Percentiles rank a stretch among this genome's conserved stretches.
phyloP scores from a whole-genome alignment of 2,113 vertebrate species.

The Daphoenositta chrysoptera region DNA sequence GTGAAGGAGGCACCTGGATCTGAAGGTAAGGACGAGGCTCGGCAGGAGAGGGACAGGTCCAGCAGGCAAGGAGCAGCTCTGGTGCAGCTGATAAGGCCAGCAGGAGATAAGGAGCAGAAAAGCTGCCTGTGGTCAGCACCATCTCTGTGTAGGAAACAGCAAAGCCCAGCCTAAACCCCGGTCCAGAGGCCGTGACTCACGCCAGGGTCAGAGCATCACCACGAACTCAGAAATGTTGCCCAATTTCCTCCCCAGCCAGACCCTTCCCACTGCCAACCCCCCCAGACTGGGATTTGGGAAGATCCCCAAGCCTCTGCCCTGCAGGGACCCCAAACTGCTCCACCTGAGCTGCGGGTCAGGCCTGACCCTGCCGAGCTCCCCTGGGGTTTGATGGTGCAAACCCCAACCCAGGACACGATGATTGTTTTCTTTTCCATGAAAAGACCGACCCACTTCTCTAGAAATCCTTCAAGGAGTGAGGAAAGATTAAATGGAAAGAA shows the following conservation, averaged over 20 bases:
- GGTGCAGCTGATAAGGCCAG: neutral
- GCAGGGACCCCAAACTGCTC: neutral
- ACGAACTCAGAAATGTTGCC: fast-evolving
- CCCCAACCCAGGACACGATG: fast-evolving
- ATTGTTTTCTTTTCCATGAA: neutral
- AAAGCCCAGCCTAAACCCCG: neutral
- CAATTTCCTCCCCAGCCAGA: neutral
- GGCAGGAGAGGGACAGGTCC: neutral
- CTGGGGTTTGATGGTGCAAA: neutral
- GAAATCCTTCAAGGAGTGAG: neutral
- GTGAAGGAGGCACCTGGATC: neutral
- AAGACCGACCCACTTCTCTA: neutral
- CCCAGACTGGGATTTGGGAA: neutral
- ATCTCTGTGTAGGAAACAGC: neutral
- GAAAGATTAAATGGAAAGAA: neutral
- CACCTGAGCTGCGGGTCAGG: neutral
- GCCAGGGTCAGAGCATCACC: neutral
- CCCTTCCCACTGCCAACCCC: neutral
- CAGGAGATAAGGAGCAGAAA: neutral
- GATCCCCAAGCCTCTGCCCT: neutral
- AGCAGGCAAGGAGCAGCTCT: neutral
- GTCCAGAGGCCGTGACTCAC: neutral
- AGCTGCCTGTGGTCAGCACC: neutral
- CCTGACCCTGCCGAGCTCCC: neutral
- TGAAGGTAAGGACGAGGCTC: neutral